Evolutionary conservation across 2,797 vertebrate genomes (phyloP).

Genomic region (Amblyraja radiata): DNA sequence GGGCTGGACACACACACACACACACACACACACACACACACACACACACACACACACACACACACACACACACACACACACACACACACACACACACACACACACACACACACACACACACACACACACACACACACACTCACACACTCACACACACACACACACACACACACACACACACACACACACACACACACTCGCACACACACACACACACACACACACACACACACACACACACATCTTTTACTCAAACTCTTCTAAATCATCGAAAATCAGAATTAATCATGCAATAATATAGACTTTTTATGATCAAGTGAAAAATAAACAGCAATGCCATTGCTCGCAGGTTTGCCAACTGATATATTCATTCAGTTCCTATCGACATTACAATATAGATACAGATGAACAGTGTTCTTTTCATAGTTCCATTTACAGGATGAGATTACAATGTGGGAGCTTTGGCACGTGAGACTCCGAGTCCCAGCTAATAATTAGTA

Average conservation of each 20-base stretch:
- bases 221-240: too few species aligned
- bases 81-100: too few species aligned
- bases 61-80: too few species aligned
- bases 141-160: too few species aligned
- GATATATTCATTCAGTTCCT: neutral
- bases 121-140: too few species aligned
- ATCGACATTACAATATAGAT: neutral
- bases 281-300: neutral
- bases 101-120: too few species aligned
- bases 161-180: too few species aligned
- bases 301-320: neutral
- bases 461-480: slow-evolving; percentile 9
- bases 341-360: neutral
- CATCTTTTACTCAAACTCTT: neutral
- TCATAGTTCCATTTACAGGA: neutral
- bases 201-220: too few species aligned
- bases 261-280: neutral
- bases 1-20: neutral
- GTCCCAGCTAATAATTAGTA: neutral
- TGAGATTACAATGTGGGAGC: neutral
- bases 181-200: too few species aligned
- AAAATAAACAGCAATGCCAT: neutral
- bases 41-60: too few species aligned
- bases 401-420: neutral
- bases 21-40: too few species aligned